Evolutionary conservation across 2,113 vertebrate species (phyloP), one percentile per base, ranked within the genome.

Genomic region (Opisthocomus hoazin): DNA sequence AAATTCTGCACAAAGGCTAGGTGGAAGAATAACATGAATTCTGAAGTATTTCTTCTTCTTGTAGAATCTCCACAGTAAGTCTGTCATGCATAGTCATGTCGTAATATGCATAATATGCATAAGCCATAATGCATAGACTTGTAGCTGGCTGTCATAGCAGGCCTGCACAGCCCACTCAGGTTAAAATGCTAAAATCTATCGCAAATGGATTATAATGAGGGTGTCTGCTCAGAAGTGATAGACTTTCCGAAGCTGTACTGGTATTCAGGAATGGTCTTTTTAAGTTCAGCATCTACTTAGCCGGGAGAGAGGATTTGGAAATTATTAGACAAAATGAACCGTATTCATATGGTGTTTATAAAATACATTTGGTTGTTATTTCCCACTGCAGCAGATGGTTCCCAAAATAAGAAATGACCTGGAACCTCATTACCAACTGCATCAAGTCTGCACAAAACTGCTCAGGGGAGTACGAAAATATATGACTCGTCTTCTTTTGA

Each of bases 401-500:
- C 85, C 60, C 85, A 96, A 93, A 96, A 93, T 68, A 95, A 96
- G 92, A 96, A 88, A 84, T 96, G 88, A 96, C 93, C 96, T 86
- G 88, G 73, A 92, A 94, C 93, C 71, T 96, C 93, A 84, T 93
- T 94, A 88, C 54, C 76, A 66, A 84, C 76, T 88, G 68, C 64
- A 86, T 71, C 68, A 70, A 94, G 61, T 43, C 85, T 95, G 82
- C 68, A 51, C 58, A 88, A 58, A 81, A 37, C 60, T 77, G 79
- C 68, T 89, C 30, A 54, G 66, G 64, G 53, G 83, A 78, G 69
- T 8, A 75, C 36, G 57, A 48, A 71, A 94, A 83, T 84, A 86
- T 71, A 81, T 43, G 32, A 77, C 21, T 96, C 0, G 0, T 63
- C 74, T 90, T 88, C 58, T 66, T 77, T 93, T 70, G 63, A 76